Evolutionary conservation across 2,888 invertebrate species (phyloP), one percentile per base, ranked within the genome.

Genomic region (Oeneis ivallda): DNA sequence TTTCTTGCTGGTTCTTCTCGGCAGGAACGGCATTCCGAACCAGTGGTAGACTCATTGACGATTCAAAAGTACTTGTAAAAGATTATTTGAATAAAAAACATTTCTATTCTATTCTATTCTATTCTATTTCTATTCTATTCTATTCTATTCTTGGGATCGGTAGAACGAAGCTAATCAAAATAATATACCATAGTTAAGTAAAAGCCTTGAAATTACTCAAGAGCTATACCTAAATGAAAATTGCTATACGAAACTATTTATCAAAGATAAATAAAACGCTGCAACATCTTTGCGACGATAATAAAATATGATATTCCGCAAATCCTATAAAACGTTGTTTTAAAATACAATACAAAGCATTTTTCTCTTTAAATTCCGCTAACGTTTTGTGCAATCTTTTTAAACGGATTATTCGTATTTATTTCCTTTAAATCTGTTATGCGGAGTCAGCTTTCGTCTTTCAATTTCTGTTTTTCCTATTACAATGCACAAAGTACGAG

Each of bases 361-460:
- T 39, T n/a, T 54, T 37, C 15, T 53, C 37, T 37, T 37, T 15
- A 53, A 53, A 53, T 53, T 15, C 37, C 15, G 37, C 52, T 37
- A 53, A 34, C 53, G 4, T 10, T 53, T 15, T 53, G 53, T 39
- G 11, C 37, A 54, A 54, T 39, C 37, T 54, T 54, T 39, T 54
- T 39, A 54, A 39, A 15, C 37, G 39, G 54, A 54, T 54, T 54
- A 39, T 37, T 11, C 17, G 9, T 54, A 37, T 54, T 54, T 39
- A 54, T 54, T 39, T 15, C 39, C 11, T 53, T 37, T 54, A 54
- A 54, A 19, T 39, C 39, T 54, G 39, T 54, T 54, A 17, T 54
- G 39, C 39, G 15, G 37, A 37, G 17, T 11, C 37, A 54, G 54
- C 54, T 39, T 54, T 7, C 39, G 39, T 39, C 17, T 54, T 54